These are phyloP conservation scores for Myotis vivesi DNA, from an alignment of 2,797 vertebrate genomes.

Conservation along the genomic window DNA sequence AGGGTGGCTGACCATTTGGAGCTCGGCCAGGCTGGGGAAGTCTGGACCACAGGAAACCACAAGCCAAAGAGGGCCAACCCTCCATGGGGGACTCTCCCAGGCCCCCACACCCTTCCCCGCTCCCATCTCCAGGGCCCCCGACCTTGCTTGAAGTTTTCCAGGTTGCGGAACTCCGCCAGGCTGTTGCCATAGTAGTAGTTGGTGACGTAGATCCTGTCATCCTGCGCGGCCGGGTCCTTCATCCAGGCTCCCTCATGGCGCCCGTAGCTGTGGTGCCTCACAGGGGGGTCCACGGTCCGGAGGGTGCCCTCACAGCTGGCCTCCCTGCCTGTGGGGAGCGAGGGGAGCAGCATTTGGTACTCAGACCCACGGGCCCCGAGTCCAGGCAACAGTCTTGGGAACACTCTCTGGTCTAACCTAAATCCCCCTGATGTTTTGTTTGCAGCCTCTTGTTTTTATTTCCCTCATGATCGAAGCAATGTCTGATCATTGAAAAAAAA, in stretches of 20 bases:
- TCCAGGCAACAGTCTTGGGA: neutral
- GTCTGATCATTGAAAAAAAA: neutral
- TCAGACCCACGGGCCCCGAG: neutral
- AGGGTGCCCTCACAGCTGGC: conserved; percentile 94
- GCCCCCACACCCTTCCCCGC: neutral
- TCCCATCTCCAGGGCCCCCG: neutral
- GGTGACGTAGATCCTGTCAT: conserved; percentile 95
- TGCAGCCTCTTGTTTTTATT: neutral
- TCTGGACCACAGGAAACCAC: neutral
- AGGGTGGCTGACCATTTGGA: neutral
- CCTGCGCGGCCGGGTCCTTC: conserved; percentile 94
- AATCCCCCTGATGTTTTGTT: neutral
- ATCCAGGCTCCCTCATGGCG: conserved; percentile 99
- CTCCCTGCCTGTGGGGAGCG: conserved; percentile 84
- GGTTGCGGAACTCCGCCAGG: conserved; percentile 96
- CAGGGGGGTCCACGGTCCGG: conserved; percentile 90
- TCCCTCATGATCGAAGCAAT: neutral
- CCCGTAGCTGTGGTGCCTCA: conserved; percentile 95
- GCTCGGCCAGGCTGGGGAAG: neutral
- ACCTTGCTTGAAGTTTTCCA: conserved; percentile 99
- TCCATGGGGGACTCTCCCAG: neutral
- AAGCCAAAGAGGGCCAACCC: neutral
- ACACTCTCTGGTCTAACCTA: neutral
- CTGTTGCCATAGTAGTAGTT: conserved; percentile 99
- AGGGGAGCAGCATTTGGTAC: neutral